phyloP scores from a whole-genome alignment of 1,140 invertebrate genomes.

The Drosophila orena region DNA sequence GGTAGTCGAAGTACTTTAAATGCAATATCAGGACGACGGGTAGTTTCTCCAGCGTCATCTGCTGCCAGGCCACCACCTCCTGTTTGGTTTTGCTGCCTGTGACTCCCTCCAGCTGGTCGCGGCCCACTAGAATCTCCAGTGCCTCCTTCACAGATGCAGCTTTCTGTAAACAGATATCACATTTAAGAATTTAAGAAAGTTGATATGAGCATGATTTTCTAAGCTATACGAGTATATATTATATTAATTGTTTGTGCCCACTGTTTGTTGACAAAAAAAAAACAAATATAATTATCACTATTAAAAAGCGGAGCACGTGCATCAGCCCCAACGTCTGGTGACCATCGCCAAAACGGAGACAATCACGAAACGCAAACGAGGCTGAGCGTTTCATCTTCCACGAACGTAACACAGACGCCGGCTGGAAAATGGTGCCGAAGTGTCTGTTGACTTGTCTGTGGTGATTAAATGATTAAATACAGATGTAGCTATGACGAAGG shows the following conservation, averaged over 20 bases:
- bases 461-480: not conserved
- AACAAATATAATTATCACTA: constrained; percentile 6
- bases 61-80: constrained; percentile 92
- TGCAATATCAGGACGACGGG: constrained; percentile 95
- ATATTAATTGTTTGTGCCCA: constrained; percentile 37
- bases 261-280: not conserved
- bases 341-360: constrained; percentile 59
- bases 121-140: constrained; percentile 92
- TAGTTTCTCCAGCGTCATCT: constrained; percentile 93
- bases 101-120: constrained; percentile 94
- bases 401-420: constrained; percentile 78
- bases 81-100: constrained; percentile 92
- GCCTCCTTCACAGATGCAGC: constrained; percentile 93
- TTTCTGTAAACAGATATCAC: constrained; percentile 87
- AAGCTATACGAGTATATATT: too few relatives aligned
- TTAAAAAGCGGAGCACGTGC: constrained; percentile 43
- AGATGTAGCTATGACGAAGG: not conserved
- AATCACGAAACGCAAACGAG: constrained; percentile 27
- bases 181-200: not conserved
- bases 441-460: constrained; percentile 82
- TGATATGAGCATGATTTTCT: not conserved
- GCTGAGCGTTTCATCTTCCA: constrained; percentile 66
- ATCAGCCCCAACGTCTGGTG: constrained; percentile 27
- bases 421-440: constrained; percentile 45
- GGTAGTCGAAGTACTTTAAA: constrained; percentile 95